Base-by-base conservation (phyloP, 37 sponge, comb jelly and placozoan species). In the Aplysina aerophoba region DNA sequence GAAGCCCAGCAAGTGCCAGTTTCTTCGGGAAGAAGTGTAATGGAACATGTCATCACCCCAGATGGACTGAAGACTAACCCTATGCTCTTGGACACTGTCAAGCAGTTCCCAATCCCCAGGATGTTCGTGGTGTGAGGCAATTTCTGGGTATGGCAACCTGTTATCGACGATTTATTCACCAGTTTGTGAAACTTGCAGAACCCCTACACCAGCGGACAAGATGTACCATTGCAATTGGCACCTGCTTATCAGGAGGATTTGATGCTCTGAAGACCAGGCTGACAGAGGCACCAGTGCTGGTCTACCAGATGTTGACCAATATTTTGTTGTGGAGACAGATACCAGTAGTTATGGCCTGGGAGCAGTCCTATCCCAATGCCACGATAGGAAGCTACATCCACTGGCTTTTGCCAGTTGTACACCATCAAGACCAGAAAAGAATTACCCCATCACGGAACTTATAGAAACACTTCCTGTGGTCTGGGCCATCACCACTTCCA, bases 301-400 rank as follows among this genome's bases (percentile, higher is more conserved):
- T 73, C 36, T 87, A 80, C 53, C n/a, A n/a, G n/a, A 66, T 11
- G 80, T 80, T 36, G 25, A 55, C 40, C 66, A 80, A 21, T 22
- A 15, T n/a, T 79, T 84, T 36, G 72, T 79, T 37, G 25, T 89
- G 40, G 75, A 80, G 15, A 85, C 85, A 2, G 85, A 88, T 84
- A 85, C 92, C 2, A 85, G 92, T 68, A 66, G 74, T 34, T 55
- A 15, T 34, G 92, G 88, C 0, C 20, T 75, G 20, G 78, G 78
- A 41, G 44, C 78, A 16, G 54, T 75, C 1, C 22, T 75, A 54
- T 75, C 78, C 15, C 22, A 73, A 15, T 72, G 72, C 11, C 41
- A 61, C 16, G 84, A 81, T 37, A 62, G 61, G 0, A 81, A 59
- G 4, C 59, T 81, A n/a, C 60, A 81, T 40, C 84, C 65, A 28